These are phyloP conservation scores for Hypercompe scribonia DNA, from an alignment of 2,888 invertebrate genomes.

Conservation along the genomic window DNA sequence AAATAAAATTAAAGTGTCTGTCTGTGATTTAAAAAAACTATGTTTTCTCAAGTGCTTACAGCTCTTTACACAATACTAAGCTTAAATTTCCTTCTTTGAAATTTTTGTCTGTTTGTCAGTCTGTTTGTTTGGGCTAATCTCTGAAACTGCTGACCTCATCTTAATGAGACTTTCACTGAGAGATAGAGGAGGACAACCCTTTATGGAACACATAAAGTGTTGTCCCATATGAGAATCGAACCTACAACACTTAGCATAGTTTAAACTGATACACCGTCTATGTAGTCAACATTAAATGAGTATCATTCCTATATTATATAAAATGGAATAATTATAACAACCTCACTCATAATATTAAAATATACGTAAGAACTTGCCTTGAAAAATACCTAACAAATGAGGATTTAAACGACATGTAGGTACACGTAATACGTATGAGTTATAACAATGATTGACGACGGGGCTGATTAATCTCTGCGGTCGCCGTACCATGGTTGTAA, in stretches of 20 bases:
- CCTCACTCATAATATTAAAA: not conserved
- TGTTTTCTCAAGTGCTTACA: no score
- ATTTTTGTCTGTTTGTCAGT: no score
- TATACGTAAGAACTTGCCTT: not conserved
- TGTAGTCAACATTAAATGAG: not conserved
- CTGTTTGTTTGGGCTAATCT: no score
- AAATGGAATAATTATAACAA: not conserved
- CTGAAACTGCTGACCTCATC: no score
- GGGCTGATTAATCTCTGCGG: slow-evolving; percentile 29
- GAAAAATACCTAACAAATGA: not conserved
- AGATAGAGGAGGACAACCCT: not conserved
- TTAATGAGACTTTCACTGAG: no score
- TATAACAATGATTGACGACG: slow-evolving; percentile 32
- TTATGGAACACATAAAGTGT: no score
- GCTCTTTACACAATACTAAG: no score
- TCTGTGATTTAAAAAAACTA: not conserved
- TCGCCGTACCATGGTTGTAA: not conserved
- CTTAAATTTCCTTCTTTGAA: no score
- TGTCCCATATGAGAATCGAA: no score
- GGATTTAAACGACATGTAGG: slow-evolving; percentile 5
- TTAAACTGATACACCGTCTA: no score
- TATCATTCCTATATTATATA: not conserved
- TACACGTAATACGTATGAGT: slow-evolving; percentile 13
- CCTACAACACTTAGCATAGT: not conserved
- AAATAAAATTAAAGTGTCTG: not conserved